Percentiles rank a stretch among this genome's conserved stretches.
phyloP scores from a whole-genome alignment of 2,888 invertebrate genomes.

The Falcaria lacertinaria region DNA sequence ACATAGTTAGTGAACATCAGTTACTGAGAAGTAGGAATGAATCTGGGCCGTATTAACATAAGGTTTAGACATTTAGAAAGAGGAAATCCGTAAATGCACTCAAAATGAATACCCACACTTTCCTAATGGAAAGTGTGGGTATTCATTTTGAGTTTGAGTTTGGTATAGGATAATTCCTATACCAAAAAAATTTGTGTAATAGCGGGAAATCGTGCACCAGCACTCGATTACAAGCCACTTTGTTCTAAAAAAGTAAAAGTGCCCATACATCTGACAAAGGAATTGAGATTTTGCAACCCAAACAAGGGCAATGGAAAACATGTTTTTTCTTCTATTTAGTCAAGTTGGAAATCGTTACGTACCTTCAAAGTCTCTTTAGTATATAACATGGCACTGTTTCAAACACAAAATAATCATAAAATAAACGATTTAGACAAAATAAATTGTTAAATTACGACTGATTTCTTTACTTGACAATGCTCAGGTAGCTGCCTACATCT shows the following conservation, averaged over 20 bases:
- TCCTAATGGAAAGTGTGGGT: too few species aligned
- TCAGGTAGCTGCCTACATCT: conserved; percentile 24
- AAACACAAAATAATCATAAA: conserved; percentile 50
- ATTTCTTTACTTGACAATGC: conserved; percentile 47
- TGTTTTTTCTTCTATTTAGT: conserved; percentile 46
- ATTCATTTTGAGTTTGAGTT: too few species aligned
- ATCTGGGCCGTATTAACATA: too few species aligned
- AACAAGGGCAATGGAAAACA: conserved; percentile 71
- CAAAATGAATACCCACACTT: too few species aligned
- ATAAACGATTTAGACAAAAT: conserved; percentile 48
- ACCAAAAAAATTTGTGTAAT: conserved; percentile 33
- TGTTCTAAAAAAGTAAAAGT: conserved; percentile 70
- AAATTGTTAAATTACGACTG: conserved; percentile 59
- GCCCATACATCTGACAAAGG: conserved; percentile 61
- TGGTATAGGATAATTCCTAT: too few species aligned
- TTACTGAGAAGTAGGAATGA: too few species aligned
- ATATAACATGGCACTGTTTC: conserved; percentile 53
- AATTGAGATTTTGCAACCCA: conserved; percentile 68
- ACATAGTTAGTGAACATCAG: too few species aligned
- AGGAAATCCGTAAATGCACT: too few species aligned
- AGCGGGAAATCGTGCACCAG: conserved; percentile 41
- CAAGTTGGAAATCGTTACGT: conserved; percentile 27
- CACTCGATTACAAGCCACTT: conserved; percentile 24
- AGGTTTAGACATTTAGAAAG: too few species aligned
- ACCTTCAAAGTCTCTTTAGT: conserved; percentile 39